Base-by-base conservation (phyloP, 2,113 vertebrate species). In the Syngnathus typhle region DNA sequence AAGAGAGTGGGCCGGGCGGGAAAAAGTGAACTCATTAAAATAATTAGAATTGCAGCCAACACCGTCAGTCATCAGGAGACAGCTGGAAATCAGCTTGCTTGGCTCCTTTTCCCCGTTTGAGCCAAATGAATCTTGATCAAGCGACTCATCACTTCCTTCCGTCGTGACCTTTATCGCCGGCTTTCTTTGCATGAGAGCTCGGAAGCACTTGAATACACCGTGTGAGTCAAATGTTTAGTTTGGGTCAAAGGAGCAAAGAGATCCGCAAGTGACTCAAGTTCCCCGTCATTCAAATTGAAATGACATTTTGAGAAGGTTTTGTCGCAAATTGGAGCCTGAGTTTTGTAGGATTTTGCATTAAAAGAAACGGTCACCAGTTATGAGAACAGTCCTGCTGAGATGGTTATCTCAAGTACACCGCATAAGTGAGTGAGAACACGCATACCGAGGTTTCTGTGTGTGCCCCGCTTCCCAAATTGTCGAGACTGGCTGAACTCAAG, bases 51-150 rank as follows among this genome's bases (percentile, higher is more conserved):
- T 61, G 54, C 70, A 69, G 60, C 62, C 3, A 70, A 70, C 67
- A 61, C 39, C 59, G 54, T 44, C 52, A 70, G 69, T 77, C 72
- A 61, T 72, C 41, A 66, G 55, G 39, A 52, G 68, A 68, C 55
- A 64, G 70, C 60, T 70, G 58, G 52, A 49, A 73, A 59, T 79
- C 72, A 64, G 72, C 71, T 21, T 39, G 59, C 46, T 68, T 65
- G 54, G 69, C 76, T 64, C 49, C 69, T 69, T 72, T 46, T 32
- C 60, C 61, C 41, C 59, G 47, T 76, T 71, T 83, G 70, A 80
- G 58, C 54, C 62, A 64, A 78, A 80, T 73, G 46, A 75, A 73
- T 12, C 39, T 61, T 64, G 77, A 80, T 80, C 69, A 72, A 63
- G 70, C 71, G 82, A 70, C 63, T 68, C 68, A 78, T 64, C 62